phyloP scores from a whole-genome alignment of 2,888 invertebrate genomes.

The Macrophya annulata region DNA sequence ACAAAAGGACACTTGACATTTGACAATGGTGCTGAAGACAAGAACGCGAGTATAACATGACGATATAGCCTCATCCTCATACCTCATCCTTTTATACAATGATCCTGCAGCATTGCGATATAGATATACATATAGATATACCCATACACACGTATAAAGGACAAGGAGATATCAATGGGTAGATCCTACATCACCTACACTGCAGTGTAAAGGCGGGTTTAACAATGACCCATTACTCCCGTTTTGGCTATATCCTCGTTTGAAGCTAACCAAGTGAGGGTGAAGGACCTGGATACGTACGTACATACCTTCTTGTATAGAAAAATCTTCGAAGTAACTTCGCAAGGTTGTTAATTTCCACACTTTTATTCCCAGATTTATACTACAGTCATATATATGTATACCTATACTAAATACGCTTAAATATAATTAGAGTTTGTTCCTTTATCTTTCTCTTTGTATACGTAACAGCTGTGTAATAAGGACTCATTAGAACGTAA shows the following conservation, averaged over 20 bases:
- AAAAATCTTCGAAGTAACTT: neutral
- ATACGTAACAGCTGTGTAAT: too few species aligned
- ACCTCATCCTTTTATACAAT: neutral
- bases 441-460: too few species aligned
- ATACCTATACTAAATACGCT: too few species aligned
- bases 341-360: neutral
- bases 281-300: too few species aligned
- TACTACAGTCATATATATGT: too few species aligned
- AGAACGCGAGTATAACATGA: neutral
- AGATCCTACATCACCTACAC: too few species aligned
- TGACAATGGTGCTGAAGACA: neutral
- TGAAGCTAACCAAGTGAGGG: neutral
- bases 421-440: too few species aligned
- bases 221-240: slow-evolving; percentile 7
- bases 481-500: too few species aligned
- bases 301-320: neutral
- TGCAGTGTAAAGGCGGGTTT: neutral
- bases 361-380: too few species aligned
- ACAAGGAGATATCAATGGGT: too few species aligned
- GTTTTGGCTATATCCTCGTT: neutral
- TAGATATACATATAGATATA: neutral
- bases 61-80: neutral
- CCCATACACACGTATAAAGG: too few species aligned
- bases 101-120: neutral
- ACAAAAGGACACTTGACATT: slow-evolving; percentile 3